Evolutionary conservation across 30 jellyfish, hydroid and myxozoan genomes (phyloP).

Genomic region (Cassiopea andromeda): DNA sequence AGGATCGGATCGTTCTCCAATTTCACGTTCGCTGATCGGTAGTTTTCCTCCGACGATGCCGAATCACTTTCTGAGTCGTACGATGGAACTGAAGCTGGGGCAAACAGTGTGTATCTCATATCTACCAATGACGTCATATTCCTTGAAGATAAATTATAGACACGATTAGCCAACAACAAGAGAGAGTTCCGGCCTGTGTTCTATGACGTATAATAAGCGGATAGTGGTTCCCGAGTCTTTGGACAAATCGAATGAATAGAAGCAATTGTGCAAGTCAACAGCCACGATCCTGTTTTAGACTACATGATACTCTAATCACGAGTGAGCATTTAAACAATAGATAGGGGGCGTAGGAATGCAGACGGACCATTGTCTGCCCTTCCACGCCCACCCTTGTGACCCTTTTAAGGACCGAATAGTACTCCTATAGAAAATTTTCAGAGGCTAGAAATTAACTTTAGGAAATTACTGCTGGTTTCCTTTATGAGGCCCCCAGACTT

Average conservation of each 20-base stretch:
- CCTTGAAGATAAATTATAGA: too few species aligned
- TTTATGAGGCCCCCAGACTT: too few species aligned
- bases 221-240: not conserved
- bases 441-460: too few species aligned
- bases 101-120: slow-evolving; percentile 62
- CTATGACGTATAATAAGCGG: not conserved
- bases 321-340: too few species aligned
- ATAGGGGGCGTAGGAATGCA: too few species aligned
- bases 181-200: not conserved
- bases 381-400: too few species aligned
- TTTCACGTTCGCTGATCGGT: not conserved
- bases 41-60: not conserved
- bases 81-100: slow-evolving; percentile 13
- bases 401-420: too few species aligned
- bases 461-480: too few species aligned
- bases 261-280: not conserved
- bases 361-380: too few species aligned
- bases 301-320: too few species aligned
- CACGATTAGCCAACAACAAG: not conserved
- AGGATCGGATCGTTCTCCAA: slow-evolving; percentile 56
- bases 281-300: too few species aligned
- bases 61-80: slow-evolving; percentile 60
- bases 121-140: slow-evolving; percentile 65
- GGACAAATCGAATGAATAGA: not conserved
- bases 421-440: too few species aligned